phyloP scores from a whole-genome alignment of 2,113 vertebrate species.

The Hystrix cristata region DNA sequence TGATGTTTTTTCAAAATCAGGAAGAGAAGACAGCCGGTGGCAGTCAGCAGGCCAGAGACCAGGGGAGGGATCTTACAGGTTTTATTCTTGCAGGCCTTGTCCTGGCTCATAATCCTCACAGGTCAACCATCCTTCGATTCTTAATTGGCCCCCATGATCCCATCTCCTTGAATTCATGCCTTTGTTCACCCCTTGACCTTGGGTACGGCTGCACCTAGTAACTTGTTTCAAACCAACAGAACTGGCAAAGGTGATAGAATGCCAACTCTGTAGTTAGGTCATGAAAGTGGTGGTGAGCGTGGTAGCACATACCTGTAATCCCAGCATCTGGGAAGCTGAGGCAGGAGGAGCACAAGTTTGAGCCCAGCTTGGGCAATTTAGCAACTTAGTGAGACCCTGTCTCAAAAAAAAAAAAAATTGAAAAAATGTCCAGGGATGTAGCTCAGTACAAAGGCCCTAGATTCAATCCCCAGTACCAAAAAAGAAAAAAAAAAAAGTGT shows the following conservation, averaged over 20 bases:
- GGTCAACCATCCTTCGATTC: neutral
- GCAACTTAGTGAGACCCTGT: neutral
- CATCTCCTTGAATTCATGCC: neutral
- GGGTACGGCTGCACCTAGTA: neutral
- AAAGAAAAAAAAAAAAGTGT: neutral
- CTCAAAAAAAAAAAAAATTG: neutral
- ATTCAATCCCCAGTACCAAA: neutral
- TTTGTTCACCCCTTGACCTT: neutral
- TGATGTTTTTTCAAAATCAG: constrained; percentile 80
- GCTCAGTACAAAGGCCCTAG: neutral
- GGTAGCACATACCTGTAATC: neutral
- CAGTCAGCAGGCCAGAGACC: neutral
- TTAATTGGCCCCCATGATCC: neutral
- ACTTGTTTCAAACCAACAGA: constrained; percentile 6
- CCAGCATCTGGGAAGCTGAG: neutral
- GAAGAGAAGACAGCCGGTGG: constrained; percentile 75
- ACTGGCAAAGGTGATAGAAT: neutral
- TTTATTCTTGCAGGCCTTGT: neutral
- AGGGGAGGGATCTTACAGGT: neutral
- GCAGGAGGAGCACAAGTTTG: neutral
- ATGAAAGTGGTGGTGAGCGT: neutral
- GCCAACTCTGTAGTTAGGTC: neutral
- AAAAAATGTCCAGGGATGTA: neutral
- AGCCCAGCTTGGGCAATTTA: neutral
- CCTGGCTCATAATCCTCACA: neutral